Conservation (phyloP, 2,797 vertebrate genomes). For the Rhincodon typus region DNA sequence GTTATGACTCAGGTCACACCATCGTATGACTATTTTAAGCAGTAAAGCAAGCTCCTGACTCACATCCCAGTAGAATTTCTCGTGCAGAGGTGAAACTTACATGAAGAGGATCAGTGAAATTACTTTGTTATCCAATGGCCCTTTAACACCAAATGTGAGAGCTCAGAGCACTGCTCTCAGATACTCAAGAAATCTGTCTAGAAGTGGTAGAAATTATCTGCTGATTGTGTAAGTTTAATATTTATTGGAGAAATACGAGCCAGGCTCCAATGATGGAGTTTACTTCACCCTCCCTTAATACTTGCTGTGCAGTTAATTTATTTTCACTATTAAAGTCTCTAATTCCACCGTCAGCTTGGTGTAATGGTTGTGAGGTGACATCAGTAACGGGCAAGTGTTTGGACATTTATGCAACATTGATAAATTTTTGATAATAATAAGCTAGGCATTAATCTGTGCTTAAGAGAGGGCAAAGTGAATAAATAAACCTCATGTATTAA, state of each 20-base stretch:
- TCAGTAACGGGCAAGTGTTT: background rate
- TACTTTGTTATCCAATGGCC: background rate
- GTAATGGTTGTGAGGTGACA: background rate
- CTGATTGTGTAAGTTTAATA: background rate
- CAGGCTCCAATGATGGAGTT: background rate
- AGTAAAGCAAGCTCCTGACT: conserved; percentile 13
- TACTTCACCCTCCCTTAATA: background rate
- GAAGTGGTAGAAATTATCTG: background rate
- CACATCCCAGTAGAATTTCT: background rate
- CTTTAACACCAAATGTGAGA: background rate
- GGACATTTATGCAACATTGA: background rate
- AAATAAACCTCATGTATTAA: background rate
- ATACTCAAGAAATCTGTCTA: background rate
- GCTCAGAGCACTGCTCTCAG: background rate
- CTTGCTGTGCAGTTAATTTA: background rate
- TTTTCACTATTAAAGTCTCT: background rate
- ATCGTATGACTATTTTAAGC: background rate
- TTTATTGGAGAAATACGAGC: background rate
- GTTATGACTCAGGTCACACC: background rate
- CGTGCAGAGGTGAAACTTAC: background rate
- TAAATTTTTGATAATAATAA: background rate
- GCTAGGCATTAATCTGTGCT: background rate
- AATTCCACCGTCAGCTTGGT: background rate
- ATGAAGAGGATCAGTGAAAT: background rate
- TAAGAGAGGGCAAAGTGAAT: background rate